These are phyloP conservation scores for Troides helena DNA, from an alignment of 2,888 invertebrate genomes.

Conservation along the genomic window DNA sequence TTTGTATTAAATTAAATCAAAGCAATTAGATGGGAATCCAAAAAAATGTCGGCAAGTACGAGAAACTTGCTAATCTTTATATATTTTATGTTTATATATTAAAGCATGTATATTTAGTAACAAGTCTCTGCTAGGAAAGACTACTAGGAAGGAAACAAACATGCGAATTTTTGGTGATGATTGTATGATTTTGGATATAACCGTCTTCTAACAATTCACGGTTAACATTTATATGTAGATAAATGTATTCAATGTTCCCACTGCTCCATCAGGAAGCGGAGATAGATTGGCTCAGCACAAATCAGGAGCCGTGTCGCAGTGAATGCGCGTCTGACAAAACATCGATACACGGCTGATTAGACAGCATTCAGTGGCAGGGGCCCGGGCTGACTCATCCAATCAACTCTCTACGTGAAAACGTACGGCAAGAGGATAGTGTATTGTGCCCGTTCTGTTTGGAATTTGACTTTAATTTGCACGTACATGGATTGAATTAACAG, in stretches of 20 bases:
- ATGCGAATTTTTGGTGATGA: too few relatives aligned
- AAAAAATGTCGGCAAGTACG: too few relatives aligned
- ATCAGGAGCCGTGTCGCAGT: slow-evolving; percentile 35
- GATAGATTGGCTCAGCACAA: slow-evolving; percentile 19
- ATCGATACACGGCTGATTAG: slow-evolving; percentile 57
- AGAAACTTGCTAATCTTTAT: too few relatives aligned
- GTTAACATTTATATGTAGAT: too few relatives aligned
- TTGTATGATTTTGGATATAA: too few relatives aligned
- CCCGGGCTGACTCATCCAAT: slow-evolving; percentile 51
- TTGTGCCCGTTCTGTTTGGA: slow-evolving; percentile 15
- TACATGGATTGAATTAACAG: neutral
- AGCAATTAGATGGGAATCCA: too few relatives aligned
- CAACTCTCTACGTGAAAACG: slow-evolving; percentile 34
- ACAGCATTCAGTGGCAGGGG: slow-evolving; percentile 42
- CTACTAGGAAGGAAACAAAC: too few relatives aligned
- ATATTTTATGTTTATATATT: too few relatives aligned
- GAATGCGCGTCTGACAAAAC: slow-evolving; percentile 58
- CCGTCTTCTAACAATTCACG: too few relatives aligned
- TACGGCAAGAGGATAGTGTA: slow-evolving; percentile 3
- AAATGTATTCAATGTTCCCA: neutral
- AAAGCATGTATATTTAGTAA: too few relatives aligned
- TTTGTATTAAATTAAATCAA: too few relatives aligned
- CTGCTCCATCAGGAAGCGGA: neutral
- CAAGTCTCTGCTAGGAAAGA: too few relatives aligned
- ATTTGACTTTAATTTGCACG: slow-evolving; percentile 12